Evolutionary conservation across 2,797 vertebrate species (phyloP), one percentile per base, ranked within the genome.

Genomic region (Acipenser ruthenus): DNA sequence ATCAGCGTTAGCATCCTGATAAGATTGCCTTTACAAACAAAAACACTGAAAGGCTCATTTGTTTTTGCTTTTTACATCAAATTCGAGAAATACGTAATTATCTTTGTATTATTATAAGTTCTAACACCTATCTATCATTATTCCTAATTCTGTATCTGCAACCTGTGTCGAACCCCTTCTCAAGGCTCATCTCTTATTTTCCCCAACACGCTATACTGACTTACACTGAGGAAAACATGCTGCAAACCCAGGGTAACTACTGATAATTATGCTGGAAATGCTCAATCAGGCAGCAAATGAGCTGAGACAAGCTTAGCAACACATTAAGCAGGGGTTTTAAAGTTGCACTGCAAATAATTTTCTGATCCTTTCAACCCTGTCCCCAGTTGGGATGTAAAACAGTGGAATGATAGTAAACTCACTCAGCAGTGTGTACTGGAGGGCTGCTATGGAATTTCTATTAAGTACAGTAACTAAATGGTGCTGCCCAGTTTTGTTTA

Each of bases 401-500:
- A 10, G 11, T 7, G 13, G 55, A 11, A 58, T 6, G 12, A 58
- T 11, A n/a, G 55, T 11, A 37, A 37, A n/a, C 12, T 58, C 10
- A 11, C 11, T 8, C 12, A 2, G 55, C 12, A 10, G 55, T n/a
- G 55, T 6, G 2, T 37, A 1, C 4, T 69, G 66, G 37, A 15
- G 67, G 65, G 37, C 58, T 53, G 65, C 71, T 78, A 80, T 76
- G 74, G 82, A 83, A 87, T 87, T 84, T 83, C 71, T 60, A 64
- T 78, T 83, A 82, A 86, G 80, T 37, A 37, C 23, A 37, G 23
- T 86, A 85, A 86, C 81, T 85, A 83, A 89, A 87, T 83, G 80
- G 84, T 67, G 75, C 80, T 81, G 77, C 82, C 86, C 77, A 80
- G 78, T 79, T 85, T 82, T 83, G 80, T 77, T 88, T 86, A 87